These are phyloP conservation scores for Dendroctonus valens DNA, from an alignment of 1,140 invertebrate genomes.

Conservation along the genomic window DNA sequence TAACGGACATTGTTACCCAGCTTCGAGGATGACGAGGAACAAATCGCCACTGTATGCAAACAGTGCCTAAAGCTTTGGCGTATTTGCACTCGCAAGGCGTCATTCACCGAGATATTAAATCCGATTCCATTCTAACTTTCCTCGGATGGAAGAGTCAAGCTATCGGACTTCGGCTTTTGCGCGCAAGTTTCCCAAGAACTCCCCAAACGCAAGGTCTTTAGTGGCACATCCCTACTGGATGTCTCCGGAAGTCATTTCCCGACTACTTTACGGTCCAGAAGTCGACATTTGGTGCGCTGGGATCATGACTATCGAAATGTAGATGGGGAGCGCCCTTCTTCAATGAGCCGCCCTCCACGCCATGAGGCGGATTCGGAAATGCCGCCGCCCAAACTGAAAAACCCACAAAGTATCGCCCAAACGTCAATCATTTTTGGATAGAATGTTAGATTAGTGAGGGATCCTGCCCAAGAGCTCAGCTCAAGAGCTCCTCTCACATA, in stretches of 20 bases:
- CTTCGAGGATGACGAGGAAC: conserved; percentile 92
- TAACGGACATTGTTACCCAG: conserved; percentile 98
- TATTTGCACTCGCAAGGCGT: conserved; percentile 96
- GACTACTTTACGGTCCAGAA: conserved; percentile 95
- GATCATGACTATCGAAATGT: conserved; percentile 99
- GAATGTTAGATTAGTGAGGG: conserved; percentile 93
- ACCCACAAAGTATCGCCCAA: conserved; percentile 88
- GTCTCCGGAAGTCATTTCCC: conserved; percentile 84
- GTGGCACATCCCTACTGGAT: conserved; percentile 98
- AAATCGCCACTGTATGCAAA: conserved; percentile 97
- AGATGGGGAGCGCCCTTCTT: conserved; percentile 98
- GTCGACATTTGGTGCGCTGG: conserved; percentile 97
- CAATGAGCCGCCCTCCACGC: conserved; percentile 97
- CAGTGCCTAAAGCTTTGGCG: conserved; percentile 90
- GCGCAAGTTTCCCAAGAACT: conserved; percentile 94
- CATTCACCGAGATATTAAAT: conserved; percentile 98
- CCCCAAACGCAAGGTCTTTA: conserved; percentile 93
- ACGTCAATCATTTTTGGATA: conserved; percentile 87
- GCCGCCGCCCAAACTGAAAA: conserved; percentile 95
- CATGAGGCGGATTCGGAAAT: conserved; percentile 94
- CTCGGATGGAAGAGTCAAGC: conserved; percentile 90
- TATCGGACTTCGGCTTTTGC: conserved; percentile 99
- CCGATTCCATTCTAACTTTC: conserved; percentile 96
- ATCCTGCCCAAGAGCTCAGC: conserved; percentile 88
- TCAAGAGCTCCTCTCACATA: conserved; percentile 86